Base-by-base conservation (phyloP, 1,140 invertebrate genomes). In the Sarcophaga bullata region DNA sequence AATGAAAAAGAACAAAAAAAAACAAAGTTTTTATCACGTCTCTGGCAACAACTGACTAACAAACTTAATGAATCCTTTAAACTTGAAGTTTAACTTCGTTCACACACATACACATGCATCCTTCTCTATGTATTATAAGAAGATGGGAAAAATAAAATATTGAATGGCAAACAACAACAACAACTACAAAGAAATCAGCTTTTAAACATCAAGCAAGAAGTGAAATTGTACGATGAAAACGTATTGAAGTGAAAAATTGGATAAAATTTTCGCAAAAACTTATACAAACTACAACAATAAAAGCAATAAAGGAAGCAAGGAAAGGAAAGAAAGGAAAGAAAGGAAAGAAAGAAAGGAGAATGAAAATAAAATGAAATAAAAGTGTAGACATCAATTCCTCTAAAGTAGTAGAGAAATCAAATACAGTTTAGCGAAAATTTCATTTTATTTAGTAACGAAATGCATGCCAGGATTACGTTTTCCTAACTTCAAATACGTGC, bases 51-150 rank as follows among this genome's bases (percentile, higher is more conserved):
- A 68, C 62, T 68, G 62, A 68, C 62, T 68, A 68, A 68, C 62
- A 68, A 68, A 68, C 62, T 68, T 68, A 68, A 68, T 68, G 62
- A 68, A 68, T 68, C 62, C 62, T 68, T 68, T 68, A 68, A 37
- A 68, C 62, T 68, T 68, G 19, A 68, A 68, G 62, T 68, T 68
- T 68, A 25, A 17, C 25, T 37, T 37, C 25, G 25, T 37, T 2
- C 25, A 37, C 7, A 68, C 62, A 68, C 25, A 37, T 7, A 68
- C 17, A 68, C 17, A 68, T 68, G n/a, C n/a, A n/a, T 58, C 54
- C 25, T 37, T 37, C 25, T 37, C 25, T 37, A 37, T 1, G 1
- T 37, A 37, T 4, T 37, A 37, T 37, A 37, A 37, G 25, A 37
- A 37, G 25, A 37, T 37, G 25, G 25, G 25, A 37, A 37, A 37